Evolutionary conservation across 2,888 invertebrate genomes (phyloP).

Genomic region (Sturmia bella): DNA sequence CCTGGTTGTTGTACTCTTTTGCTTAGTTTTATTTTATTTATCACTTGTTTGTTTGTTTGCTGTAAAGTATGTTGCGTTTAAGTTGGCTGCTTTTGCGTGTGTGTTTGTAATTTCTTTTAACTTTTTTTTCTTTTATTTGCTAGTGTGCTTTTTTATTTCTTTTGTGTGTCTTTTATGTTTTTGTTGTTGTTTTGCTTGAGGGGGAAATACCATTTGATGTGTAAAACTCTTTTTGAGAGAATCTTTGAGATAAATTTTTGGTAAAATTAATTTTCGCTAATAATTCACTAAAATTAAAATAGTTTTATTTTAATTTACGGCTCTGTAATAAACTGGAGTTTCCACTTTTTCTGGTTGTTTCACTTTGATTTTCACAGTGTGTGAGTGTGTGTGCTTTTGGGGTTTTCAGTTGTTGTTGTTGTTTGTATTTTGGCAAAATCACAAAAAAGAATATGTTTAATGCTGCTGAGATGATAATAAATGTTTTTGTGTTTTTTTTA

Average conservation of each 20-base stretch:
- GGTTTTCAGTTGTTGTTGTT: no score
- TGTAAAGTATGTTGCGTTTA: slow-evolving; percentile 67
- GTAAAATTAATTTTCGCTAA: slow-evolving; percentile 25
- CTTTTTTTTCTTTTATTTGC: slow-evolving; percentile 39
- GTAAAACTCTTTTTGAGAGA: slow-evolving; percentile 4
- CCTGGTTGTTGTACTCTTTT: slow-evolving; percentile 39
- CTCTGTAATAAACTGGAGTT: slow-evolving; percentile 51
- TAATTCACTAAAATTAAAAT: slow-evolving; percentile 24
- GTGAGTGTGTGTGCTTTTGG: slow-evolving; percentile 49
- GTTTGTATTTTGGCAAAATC: slow-evolving; percentile 55
- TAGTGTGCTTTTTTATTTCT: not conserved
- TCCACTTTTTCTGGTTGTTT: slow-evolving; percentile 59
- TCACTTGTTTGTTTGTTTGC: slow-evolving; percentile 49
- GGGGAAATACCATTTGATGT: slow-evolving; percentile 65
- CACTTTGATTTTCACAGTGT: slow-evolving; percentile 44
- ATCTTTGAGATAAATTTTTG: slow-evolving; percentile 58
- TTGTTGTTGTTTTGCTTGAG: slow-evolving; percentile 39
- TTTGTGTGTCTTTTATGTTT: slow-evolving; percentile 7
- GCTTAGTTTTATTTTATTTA: slow-evolving; percentile 1
- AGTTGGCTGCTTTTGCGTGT: slow-evolving; percentile 56
- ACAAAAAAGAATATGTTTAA: slow-evolving; percentile 54
- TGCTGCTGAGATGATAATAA: slow-evolving; percentile 58
- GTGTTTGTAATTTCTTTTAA: slow-evolving; percentile 51
- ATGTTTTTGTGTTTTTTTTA: slow-evolving; percentile 46
- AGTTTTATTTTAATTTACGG: not conserved